Percentiles rank a stretch among this genome's conserved stretches.
Conservation (phyloP, 2,797 vertebrate genomes). For the Scolopax rusticola region DNA sequence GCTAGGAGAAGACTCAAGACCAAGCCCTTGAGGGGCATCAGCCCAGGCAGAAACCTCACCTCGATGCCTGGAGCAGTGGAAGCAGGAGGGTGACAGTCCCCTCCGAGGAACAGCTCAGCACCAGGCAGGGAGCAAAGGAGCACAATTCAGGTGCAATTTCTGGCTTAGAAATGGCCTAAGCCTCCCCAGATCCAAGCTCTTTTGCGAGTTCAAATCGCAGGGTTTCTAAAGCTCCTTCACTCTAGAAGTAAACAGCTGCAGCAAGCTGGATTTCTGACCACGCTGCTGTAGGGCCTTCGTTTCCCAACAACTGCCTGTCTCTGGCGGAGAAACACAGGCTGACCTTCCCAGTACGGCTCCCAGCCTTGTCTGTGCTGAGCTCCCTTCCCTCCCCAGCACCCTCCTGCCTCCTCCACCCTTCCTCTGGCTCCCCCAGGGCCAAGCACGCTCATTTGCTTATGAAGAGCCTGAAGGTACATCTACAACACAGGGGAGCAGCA, state of each 20-base stretch:
- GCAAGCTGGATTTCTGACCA: constrained; percentile 26
- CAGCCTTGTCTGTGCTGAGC: not conserved
- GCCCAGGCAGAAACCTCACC: not conserved
- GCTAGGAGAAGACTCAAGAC: not conserved
- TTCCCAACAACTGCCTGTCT: not conserved
- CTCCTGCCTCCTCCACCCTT: not conserved
- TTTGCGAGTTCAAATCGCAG: not conserved
- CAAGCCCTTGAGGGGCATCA: not conserved
- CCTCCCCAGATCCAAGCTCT: not conserved
- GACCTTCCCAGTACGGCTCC: not conserved
- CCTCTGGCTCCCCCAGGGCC: not conserved
- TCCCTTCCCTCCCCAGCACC: not conserved
- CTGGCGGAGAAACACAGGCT: not conserved
- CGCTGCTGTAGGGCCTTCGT: not conserved
- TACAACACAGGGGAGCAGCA: not conserved
- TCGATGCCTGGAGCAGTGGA: not conserved
- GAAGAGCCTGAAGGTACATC: not conserved
- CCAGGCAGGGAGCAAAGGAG: not conserved
- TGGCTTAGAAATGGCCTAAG: not conserved
- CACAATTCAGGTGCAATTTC: not conserved
- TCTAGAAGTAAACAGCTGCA: constrained; percentile 19
- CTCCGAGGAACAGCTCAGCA: not conserved
- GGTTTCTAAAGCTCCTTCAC: not conserved
- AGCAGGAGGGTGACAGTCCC: not conserved
- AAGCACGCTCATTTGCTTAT: not conserved